These are phyloP conservation scores for Drosophila prolongata DNA, from an alignment of 2,888 invertebrate species.

Conservation along the genomic window DNA sequence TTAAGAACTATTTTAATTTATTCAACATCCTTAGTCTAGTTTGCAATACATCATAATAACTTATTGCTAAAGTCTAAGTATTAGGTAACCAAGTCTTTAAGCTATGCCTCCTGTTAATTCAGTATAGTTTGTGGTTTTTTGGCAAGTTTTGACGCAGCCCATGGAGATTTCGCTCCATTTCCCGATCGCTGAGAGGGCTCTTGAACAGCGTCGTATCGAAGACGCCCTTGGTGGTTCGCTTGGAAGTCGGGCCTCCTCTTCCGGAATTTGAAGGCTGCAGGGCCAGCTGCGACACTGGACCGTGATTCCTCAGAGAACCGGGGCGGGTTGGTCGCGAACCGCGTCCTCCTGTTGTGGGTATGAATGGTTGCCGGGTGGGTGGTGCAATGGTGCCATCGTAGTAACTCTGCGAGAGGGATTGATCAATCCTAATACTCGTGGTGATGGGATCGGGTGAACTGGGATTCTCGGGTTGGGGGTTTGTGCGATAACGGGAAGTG, in stretches of 20 bases:
- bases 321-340: conserved; percentile 56
- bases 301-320: conserved; percentile 7
- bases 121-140: conserved; percentile 82
- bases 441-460: conserved; percentile 35
- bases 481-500: conserved; percentile 47
- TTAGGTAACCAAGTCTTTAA: conserved; percentile 38
- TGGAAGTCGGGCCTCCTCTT: conserved; percentile 39
- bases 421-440: conserved; percentile 80
- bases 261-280: conserved; percentile 46
- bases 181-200: conserved; percentile 71
- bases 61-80: conserved; percentile 15
- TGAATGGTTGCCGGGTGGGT: conserved; percentile 46
- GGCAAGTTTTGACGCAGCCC: conserved; percentile 72
- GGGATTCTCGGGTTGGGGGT: conserved; percentile 17
- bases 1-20: conserved; percentile 2
- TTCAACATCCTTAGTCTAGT: conserved; percentile 14
- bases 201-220: conserved; percentile 83
- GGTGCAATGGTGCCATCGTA: conserved; percentile 82
- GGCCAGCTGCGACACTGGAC: conserved; percentile 26
- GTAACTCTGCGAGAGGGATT: conserved; percentile 84
- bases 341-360: conserved; percentile 29
- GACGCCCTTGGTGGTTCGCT: conserved; percentile 80
- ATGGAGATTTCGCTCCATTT: conserved; percentile 59
- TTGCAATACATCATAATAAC: conserved; percentile 1
- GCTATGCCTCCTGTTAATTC: conserved; percentile 27